Evolutionary conservation across 2,113 vertebrate genomes (phyloP), one percentile per base, ranked within the genome.

Genomic region (Malurus alboscapulatus): DNA sequence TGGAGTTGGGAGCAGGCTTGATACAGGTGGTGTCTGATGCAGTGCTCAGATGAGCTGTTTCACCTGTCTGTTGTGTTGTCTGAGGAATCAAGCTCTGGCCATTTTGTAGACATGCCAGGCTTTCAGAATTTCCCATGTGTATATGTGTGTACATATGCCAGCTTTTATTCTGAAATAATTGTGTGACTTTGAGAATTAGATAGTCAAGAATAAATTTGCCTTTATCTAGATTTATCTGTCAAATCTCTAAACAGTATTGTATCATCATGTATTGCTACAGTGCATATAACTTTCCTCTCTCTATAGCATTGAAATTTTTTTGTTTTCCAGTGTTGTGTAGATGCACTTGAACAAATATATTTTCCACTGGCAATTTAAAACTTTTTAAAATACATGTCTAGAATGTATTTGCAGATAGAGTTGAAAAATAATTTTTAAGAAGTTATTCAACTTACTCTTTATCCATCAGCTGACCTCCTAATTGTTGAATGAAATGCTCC

Each of bases 311-410:
- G 59, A 65, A 65, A 88, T n/a, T 9, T 1, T 2, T 76, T 88
- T 44, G 1, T 38, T 69, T 74, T 40, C 17, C 5, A 29, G 16
- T 12, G 7, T 30, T 54, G 6, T 4, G 6, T 25, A 21, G 27
- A 24, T 50, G 19, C 6, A 42, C 29, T 48, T 44, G 22, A 76
- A 8, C 19, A 14, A 45, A 24, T 0, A 0, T 22, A 2, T 67
- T 75, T 71, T 51, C 20, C 7, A 26, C 1, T 42, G 20, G 2
- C 5, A 2, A 22, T 51, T 72, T 50, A 38, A 54, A 84, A 51
- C 8, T 17, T 51, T 19, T 32, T 47, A 7, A 62, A 79, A 32
- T 24, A 3, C 0, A 0, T 8, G 0, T 29, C 10, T 59, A 6
- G 26, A 12, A 59, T 34, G 2, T 34, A 20, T 57, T 45, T 71